These are phyloP conservation scores for Hafferia zeledoni DNA, from an alignment of 2,797 vertebrate species.

Conservation along the genomic window DNA sequence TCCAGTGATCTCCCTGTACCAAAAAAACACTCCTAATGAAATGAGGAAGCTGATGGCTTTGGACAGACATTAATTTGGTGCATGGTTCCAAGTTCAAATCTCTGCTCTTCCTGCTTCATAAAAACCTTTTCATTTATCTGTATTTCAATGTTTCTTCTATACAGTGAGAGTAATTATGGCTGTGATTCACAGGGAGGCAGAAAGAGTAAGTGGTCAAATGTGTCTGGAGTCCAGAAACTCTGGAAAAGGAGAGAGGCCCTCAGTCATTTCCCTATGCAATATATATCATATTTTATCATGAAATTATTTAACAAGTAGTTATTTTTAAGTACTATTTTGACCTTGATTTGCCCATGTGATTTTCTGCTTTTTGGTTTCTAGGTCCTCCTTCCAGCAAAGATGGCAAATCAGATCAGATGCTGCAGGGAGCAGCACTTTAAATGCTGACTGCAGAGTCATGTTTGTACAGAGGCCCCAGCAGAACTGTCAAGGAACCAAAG, in stretches of 20 bases:
- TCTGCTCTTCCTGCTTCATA: background rate
- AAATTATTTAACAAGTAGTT: background rate
- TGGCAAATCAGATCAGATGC: background rate
- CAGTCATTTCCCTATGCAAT: background rate
- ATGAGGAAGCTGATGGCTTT: background rate
- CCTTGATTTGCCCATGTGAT: background rate
- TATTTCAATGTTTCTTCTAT: background rate
- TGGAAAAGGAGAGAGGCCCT: background rate
- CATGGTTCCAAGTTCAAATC: background rate
- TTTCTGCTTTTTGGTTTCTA: background rate
- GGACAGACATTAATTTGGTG: background rate
- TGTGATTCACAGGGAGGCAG: background rate
- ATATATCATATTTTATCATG: background rate
- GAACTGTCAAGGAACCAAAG: constrained; percentile 15
- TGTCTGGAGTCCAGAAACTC: no score
- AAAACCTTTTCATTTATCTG: background rate
- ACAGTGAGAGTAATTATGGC: background rate
- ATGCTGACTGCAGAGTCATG: background rate
- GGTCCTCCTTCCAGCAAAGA: background rate
- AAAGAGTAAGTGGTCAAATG: background rate
- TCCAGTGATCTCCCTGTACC: background rate
- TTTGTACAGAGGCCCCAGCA: constrained; percentile 41
- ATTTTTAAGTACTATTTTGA: background rate
- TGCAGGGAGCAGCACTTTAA: background rate
- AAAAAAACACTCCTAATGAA: background rate